phyloP scores from a whole-genome alignment of 2,888 invertebrate genomes.

The Stenchaetothrips biformis region DNA sequence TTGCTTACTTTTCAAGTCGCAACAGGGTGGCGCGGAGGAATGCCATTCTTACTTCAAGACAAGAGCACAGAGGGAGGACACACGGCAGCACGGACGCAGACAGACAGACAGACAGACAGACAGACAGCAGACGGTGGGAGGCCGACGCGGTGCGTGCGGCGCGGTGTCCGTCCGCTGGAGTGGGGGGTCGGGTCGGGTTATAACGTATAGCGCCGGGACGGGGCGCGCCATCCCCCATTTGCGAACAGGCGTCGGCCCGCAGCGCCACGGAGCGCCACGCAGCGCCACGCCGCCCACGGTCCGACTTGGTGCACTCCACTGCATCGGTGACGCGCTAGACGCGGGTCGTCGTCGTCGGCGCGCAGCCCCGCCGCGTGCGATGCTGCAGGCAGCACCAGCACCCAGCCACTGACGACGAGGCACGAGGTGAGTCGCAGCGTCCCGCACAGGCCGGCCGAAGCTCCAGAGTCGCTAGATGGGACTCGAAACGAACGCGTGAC shows the following conservation, averaged over 20 bases:
- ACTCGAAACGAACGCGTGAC: no score
- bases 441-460: no score
- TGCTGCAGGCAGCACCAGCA: no score
- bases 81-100: not conserved
- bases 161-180: not conserved
- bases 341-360: not conserved
- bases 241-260: slow-evolving; percentile 6
- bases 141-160: not conserved
- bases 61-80: not conserved
- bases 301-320: not conserved
- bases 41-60: no score
- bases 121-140: not conserved
- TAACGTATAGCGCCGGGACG: slow-evolving; percentile 3
- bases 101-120: not conserved
- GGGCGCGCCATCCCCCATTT: slow-evolving; percentile 19
- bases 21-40: no score
- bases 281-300: not conserved
- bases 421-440: no score
- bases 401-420: no score
- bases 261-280: not conserved
- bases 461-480: no score
- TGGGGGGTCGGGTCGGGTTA: slow-evolving; percentile 5
- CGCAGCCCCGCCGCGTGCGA: no score
- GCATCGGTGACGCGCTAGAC: not conserved
- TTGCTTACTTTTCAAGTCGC: no score